Base-by-base conservation (phyloP, 2,888 invertebrate genomes). In the Corythucha ciliata region DNA sequence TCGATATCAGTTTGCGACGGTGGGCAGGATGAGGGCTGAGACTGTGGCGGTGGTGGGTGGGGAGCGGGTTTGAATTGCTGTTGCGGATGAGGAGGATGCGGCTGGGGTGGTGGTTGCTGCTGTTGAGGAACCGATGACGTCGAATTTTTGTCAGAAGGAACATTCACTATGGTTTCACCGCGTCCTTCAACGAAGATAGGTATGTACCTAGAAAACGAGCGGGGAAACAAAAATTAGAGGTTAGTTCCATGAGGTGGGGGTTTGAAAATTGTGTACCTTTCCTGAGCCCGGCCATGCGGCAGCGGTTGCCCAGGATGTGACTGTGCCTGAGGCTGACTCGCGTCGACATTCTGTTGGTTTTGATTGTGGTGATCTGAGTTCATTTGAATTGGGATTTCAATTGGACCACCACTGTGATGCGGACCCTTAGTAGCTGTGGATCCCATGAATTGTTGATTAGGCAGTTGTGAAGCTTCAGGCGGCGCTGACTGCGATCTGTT, bases 171-270 rank as follows among this genome's bases (percentile, higher is more conserved):
- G 1, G 87, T 86, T 63, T 83, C 81, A 61, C 85, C 83, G 47
- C 88, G 74, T 6, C 88, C 88, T 68, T 91, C 90, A 0, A 90
- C 84, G 64, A 84, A 83, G 57, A 90, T 90, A 20, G 90, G 90
- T 68, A 90, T 89, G 63, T 86, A 83, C 56, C 89, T 75, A 36
- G 59, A 41, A 29, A 10, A 42, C n/a, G n/a, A n/a, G n/a, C n/a
- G n/a, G n/a, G n/a, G n/a, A n/a, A n/a, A n/a, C n/a, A n/a, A n/a
- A n/a, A n/a, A n/a, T n/a, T n/a, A n/a, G n/a, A n/a, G n/a, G n/a
- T n/a, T n/a, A n/a, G n/a, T n/a, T n/a, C n/a, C n/a, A n/a, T n/a
- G n/a, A n/a, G n/a, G n/a, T n/a, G n/a, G n/a, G n/a, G n/a, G n/a
- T n/a, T n/a, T n/a, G n/a, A n/a, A n/a, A n/a, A n/a, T n/a, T n/a